Evolutionary conservation across 64 coral and sea anemone genomes (phyloP).

Genomic region (Actinia equina): DNA sequence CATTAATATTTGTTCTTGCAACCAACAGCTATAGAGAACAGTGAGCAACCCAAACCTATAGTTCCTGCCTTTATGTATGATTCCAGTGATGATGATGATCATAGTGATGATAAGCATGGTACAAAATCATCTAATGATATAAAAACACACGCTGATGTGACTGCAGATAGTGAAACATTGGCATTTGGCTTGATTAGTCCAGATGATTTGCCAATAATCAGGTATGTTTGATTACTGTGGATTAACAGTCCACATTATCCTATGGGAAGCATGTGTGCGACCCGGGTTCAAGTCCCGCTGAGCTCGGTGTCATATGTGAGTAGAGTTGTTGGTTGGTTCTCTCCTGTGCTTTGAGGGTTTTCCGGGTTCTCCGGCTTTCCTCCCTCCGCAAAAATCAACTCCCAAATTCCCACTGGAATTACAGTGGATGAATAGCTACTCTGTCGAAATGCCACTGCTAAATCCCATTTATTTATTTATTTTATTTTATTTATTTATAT

Average conservation of each 20-base stretch:
- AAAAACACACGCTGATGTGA: neutral
- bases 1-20: neutral
- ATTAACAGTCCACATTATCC: neutral
- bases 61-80: constrained; percentile 24
- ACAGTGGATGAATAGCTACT: too few species aligned
- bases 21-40: constrained; percentile 4
- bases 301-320: too few species aligned
- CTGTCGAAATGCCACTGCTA: too few species aligned
- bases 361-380: too few species aligned
- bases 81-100: constrained; percentile 19
- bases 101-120: neutral
- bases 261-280: too few species aligned
- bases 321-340: too few species aligned
- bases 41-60: neutral
- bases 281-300: too few species aligned
- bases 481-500: too few species aligned
- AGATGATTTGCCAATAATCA: neutral
- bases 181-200: constrained; percentile 21
- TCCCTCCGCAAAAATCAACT: too few species aligned
- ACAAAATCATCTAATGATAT: neutral
- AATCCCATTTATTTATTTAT: too few species aligned
- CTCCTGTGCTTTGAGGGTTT: too few species aligned
- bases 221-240: neutral
- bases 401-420: too few species aligned
- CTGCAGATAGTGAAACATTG: constrained; percentile 2